phyloP scores from a whole-genome alignment of 1,140 invertebrate species.

The Drosophila elegans region DNA sequence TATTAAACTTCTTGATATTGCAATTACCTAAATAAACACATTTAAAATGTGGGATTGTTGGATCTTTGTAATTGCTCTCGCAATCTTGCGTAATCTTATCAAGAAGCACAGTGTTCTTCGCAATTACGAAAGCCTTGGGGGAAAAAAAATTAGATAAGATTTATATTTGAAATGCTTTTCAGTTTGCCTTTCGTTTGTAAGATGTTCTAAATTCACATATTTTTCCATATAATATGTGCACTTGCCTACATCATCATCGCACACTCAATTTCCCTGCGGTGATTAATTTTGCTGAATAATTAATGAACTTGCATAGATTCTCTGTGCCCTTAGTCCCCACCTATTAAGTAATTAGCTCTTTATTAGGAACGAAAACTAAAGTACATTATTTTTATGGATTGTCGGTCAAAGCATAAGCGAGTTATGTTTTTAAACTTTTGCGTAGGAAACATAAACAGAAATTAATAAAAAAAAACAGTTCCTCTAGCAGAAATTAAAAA shows the following conservation, averaged over 20 bases:
- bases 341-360: conserved; percentile 42
- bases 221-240: conserved; percentile 6
- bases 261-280: conserved; percentile 17
- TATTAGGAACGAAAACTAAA: conserved; percentile 16
- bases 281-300: conserved; percentile 43
- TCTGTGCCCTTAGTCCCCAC: not conserved
- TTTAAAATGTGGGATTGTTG: not conserved
- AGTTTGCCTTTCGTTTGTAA: not conserved
- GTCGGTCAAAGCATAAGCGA: too few species aligned
- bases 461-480: not conserved
- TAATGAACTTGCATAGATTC: conserved; percentile 10
- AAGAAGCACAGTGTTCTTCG: conserved; percentile 11
- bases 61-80: not conserved
- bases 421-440: conserved; percentile 6
- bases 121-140: conserved; percentile 9
- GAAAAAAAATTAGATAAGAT: conserved; percentile 8
- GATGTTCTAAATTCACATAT: not conserved
- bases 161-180: conserved; percentile 18
- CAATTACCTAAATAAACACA: too few species aligned
- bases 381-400: conserved; percentile 6
- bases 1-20: too few species aligned
- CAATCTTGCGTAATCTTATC: conserved; percentile 60
- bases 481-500: not conserved
- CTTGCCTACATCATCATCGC: conserved; percentile 23
- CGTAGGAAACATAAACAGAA: not conserved